A percentile compares a stretch with the other conserved stretches of the same genome.
These are phyloP conservation scores for Brienomyrus longianalis DNA, from an alignment of 2,113 vertebrate genomes.

Conservation along the genomic window DNA sequence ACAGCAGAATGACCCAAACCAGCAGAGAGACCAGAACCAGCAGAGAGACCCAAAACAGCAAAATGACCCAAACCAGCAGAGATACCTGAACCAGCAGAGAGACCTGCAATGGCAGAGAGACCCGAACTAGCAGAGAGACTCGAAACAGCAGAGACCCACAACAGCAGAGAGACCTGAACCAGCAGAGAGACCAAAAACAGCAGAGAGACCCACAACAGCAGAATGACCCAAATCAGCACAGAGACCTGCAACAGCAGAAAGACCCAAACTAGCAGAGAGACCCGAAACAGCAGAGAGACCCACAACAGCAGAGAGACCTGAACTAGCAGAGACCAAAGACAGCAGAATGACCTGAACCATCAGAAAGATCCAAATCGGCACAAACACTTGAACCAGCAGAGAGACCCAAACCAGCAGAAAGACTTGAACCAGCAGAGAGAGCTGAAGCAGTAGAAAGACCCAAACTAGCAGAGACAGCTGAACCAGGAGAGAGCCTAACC, in stretches of 20 bases:
- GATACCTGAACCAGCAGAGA: not conserved
- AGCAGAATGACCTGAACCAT: no score
- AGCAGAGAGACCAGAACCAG: no score
- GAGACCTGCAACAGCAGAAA: not conserved
- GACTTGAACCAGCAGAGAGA: no score
- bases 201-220: not conserved
- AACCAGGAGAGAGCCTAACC: not conserved
- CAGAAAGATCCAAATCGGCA: no score
- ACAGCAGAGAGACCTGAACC: not conserved
- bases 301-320: no score
- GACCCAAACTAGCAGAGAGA: not conserved
- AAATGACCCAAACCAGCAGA: not conserved
- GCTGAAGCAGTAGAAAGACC: not conserved
- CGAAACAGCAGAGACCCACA: not conserved
- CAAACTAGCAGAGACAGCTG: not conserved
- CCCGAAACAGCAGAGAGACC: no score
- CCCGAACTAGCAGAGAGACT: not conserved
- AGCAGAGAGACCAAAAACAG: not conserved
- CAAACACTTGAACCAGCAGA: no score
- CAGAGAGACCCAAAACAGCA: not conserved
- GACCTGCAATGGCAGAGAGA: not conserved
- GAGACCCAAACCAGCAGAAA: no score
- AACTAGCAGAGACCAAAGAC: no score
- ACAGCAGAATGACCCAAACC: not conserved
- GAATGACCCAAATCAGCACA: no score